Base-by-base conservation (phyloP, 1,140 invertebrate species). In the Colletes latitarsis region DNA sequence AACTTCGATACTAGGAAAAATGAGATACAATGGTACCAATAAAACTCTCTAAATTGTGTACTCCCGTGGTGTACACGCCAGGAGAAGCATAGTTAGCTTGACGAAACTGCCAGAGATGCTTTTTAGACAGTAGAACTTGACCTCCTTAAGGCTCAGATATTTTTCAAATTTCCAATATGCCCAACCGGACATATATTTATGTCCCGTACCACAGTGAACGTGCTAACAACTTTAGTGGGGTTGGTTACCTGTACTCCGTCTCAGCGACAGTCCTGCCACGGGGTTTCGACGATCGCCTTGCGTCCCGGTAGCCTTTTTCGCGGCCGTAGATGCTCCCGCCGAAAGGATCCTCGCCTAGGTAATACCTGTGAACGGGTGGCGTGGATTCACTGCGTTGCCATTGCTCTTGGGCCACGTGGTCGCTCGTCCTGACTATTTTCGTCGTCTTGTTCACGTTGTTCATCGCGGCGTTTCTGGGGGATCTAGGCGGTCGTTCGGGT, bases 261-360 rank as follows among this genome's bases (percentile, higher is more conserved):
- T 90, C 89, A 49, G 87, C 82, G 77, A 78, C 69, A 66, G 82
- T 64, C 69, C 81, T 86, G 39, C 84, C 81, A 82, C 89, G 94
- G 89, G 84, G 92, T 90, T 84, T 93, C 81, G 88, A 93, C 88
- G 88, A 88, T 62, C 83, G 93, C 91, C 93, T 95, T 82, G 94
- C 94, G 1, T 94, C 94, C 88, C 95, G 95, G 92, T 97, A 97
- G 86, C 96, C 96, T 86, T 96, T 96, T 90, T 97, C 96, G 77
- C 96, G 94, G 52, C 96, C 96, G 89, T 97, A 97, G 85, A 97
- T 96, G 89, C 95, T 96, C 74, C 96, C 96, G 46, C 95, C 96
- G 90, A 96, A 97, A 6, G 96, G 96, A 94, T 97, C 96, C 92
- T 97, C 96, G 14, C 96, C 96, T 55, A 97, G 94, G 89, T 97